Base-by-base conservation (phyloP, 2,797 vertebrate species). In the Pseudochirops corinnae region DNA sequence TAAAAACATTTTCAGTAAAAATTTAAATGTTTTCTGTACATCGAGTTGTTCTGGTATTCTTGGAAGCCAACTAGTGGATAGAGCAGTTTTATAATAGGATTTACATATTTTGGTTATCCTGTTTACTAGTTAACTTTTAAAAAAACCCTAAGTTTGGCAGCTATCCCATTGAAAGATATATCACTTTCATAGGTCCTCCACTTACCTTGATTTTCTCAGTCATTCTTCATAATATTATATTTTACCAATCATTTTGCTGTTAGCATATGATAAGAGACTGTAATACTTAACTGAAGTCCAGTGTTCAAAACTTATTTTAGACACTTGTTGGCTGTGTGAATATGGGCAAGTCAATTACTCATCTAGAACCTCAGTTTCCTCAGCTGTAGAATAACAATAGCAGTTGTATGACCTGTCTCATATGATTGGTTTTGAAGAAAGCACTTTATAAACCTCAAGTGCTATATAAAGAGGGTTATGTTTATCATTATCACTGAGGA, bases 11-110 rank as follows among this genome's bases (percentile, higher is more conserved):
- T 39, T 60, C 56, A 62, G 33, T 28, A 53, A 91, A 92, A 93
- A 52, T 55, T 50, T 91, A 94, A 5, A 55, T 52, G 90, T 95
- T 92, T 57, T 95, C 57, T 94, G n/a, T 28, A 96, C 46, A 67
- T 90, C 56, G 39, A 67, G 11, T 90, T 95, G 31, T 93, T 96
- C 95, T 33, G 18, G 21, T 82, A 82, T 46, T 82, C 21, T 82
- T 82, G 39, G 21, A 82, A 82, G 74, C 67, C 14, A 6, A 39
- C 1, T 46, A 82, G 9, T 82, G 46, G 16, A 82, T n/a, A 82
- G n/a, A 11, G 21, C n/a, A 46, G 74, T 39, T 46, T 46, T 74
- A 74, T 74, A 46, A 9, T 82, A 46, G 39, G n/a, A 46, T 82
- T 46, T 90, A 31, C 5, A 2, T 91, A 58, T 95, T 94, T 91